Base-by-base conservation (phyloP, 2,797 vertebrate genomes). In the Amblyopsis hoosieri region DNA sequence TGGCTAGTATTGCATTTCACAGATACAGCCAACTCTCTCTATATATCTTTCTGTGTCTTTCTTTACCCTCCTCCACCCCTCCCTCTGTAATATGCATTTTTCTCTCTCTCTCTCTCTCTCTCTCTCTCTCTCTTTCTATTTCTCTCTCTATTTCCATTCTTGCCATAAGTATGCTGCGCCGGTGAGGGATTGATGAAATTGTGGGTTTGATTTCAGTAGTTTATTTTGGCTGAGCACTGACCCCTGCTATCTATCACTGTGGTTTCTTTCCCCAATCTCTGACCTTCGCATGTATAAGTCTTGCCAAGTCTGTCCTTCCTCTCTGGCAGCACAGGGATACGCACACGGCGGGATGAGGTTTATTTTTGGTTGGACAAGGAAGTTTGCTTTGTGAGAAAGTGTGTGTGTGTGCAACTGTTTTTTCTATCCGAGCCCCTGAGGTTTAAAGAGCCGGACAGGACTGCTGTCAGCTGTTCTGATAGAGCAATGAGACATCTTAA, bases 171-270 rank as follows among this genome's bases (percentile, higher is more conserved):
- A 71, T 79, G 74, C 79, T 80, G 68, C 71, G 29, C 66, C 51
- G 60, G 74, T 65, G 82, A 82, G 78, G 74, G 85, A 85, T 74
- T 79, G 87, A 89, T 79, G 72, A 78, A 83, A 82, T 85, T 79
- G 64, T 81, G 64, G 69, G 72, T 62, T 67, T 77, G 77, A 74
- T 76, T 86, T 82, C 57, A 45, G 69, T 12, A 42, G 84, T 82
- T 86, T 90, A 66, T 85, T 88, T 87, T 82, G 71, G 77, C 81
- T 74, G 56, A 60, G 72, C 56, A 1, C 69, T 82, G 85, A 86
- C 73, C 81, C 74, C 45, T 62, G 37, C 74, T 70, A 64, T 82
- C 78, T 66, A 47, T 15, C 62, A 72, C 75, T 54, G 8, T 13
- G 48, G 57, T 61, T 67, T 77, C 84, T 83, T 74, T 69, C 71